phyloP scores from a whole-genome alignment of 2,888 invertebrate genomes.

The Odontomyia ornata region DNA sequence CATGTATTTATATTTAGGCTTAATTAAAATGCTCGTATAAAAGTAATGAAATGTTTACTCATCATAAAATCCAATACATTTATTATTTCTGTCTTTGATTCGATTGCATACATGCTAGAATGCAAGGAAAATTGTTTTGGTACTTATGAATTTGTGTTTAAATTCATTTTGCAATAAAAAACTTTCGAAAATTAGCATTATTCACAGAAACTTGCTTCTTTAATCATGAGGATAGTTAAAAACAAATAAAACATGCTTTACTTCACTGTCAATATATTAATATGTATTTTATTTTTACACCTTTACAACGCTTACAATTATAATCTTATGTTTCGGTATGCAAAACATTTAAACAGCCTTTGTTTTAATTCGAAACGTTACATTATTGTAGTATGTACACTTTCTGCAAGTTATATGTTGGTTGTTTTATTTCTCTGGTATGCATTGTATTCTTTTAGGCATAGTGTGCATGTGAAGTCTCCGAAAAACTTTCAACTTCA shows the following conservation, averaged over 20 bases:
- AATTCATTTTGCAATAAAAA: background rate
- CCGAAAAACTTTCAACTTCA: background rate
- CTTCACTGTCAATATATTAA: slow-evolving; percentile 20
- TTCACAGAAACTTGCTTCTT: background rate
- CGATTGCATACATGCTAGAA: background rate
- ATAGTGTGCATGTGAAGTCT: background rate
- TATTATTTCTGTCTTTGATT: background rate
- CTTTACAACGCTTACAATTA: slow-evolving; percentile 36
- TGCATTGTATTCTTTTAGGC: background rate
- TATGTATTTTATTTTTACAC: slow-evolving; percentile 29
- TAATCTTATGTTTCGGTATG: slow-evolving; percentile 24
- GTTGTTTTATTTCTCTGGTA: background rate
- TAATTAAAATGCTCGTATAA: background rate
- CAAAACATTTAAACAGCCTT: slow-evolving; percentile 43
- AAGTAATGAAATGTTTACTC: background rate
- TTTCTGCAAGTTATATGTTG: background rate
- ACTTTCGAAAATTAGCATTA: background rate
- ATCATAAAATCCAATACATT: background rate
- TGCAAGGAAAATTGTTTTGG: background rate
- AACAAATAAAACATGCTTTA: slow-evolving; percentile 1
- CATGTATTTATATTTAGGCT: background rate
- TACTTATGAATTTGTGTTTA: background rate
- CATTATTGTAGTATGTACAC: slow-evolving; percentile 32
- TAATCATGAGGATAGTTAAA: background rate
- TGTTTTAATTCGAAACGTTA: slow-evolving; percentile 37